phyloP scores from a whole-genome alignment of 2,797 vertebrate species.

The Melanitta fusca region DNA sequence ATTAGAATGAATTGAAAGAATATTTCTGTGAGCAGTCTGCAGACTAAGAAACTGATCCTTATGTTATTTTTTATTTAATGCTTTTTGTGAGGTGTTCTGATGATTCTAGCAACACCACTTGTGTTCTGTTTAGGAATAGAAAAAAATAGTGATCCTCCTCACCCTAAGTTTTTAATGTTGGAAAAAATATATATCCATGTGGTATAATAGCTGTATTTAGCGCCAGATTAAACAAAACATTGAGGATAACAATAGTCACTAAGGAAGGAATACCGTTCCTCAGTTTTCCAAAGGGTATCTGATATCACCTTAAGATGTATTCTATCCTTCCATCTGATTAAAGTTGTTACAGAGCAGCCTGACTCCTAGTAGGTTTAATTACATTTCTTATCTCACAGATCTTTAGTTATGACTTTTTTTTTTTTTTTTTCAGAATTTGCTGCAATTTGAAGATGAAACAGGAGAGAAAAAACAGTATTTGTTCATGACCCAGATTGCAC shows the following conservation, averaged over 20 bases:
- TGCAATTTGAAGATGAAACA: conserved; percentile 20
- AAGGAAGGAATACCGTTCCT: not conserved
- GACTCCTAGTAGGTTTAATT: conserved; percentile 23
- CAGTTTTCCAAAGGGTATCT: not conserved
- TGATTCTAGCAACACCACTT: not conserved
- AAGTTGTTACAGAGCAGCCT: not conserved
- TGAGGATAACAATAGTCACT: not conserved
- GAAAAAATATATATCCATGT: not conserved
- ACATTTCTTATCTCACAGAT: conserved; percentile 4
- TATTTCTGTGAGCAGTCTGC: not conserved
- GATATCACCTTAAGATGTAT: not conserved
- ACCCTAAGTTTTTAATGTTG: not conserved
- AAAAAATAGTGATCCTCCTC: not conserved
- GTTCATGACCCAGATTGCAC: conserved; percentile 25
- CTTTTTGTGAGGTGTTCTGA: not conserved
- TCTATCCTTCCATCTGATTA: not conserved
- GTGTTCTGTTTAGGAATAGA: not conserved
- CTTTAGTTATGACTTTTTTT: not conserved
- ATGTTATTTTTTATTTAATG: not conserved
- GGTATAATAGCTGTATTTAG: not conserved
- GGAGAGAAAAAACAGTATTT: not conserved
- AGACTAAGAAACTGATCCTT: not conserved
- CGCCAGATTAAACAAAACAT: not conserved
- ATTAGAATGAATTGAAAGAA: not conserved
- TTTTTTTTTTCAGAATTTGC: not conserved